These are phyloP conservation scores for Epirrhoe tristata DNA, from an alignment of 2,888 invertebrate species.

Conservation along the genomic window DNA sequence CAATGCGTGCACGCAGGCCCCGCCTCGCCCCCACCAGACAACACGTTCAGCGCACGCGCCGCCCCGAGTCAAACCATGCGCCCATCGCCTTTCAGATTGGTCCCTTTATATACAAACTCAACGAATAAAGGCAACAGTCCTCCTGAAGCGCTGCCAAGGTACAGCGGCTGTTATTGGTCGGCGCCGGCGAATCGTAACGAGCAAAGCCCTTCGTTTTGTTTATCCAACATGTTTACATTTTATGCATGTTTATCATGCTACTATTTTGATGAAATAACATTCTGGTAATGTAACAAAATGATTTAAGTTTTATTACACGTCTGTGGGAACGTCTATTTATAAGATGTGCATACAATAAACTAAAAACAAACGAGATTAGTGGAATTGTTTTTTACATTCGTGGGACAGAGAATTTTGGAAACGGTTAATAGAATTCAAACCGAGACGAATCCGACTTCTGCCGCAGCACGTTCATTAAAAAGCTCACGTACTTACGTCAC, in stretches of 20 bases:
- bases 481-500: no score
- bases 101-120: constrained; percentile 66
- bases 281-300: constrained; percentile 2
- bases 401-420: no score
- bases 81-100: constrained; percentile 70
- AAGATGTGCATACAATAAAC: no score
- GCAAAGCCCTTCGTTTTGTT: constrained; percentile 21
- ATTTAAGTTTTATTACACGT: background rate
- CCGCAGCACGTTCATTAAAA: no score
- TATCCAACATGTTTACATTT: constrained; percentile 8
- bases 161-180: constrained; percentile 61
- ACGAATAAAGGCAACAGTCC: constrained; percentile 66
- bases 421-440: no score
- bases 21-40: constrained; percentile 62
- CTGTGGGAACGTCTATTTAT: background rate
- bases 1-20: constrained; percentile 75
- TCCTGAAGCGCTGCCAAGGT: constrained; percentile 69
- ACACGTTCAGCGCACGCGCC: constrained; percentile 59
- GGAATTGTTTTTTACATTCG: no score
- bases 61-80: constrained; percentile 61
- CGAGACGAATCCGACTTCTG: no score
- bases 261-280: constrained; percentile 1
- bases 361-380: no score
- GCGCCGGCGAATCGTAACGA: constrained; percentile 37
- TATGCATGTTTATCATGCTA: constrained; percentile 24